A percentile compares a stretch with the other conserved stretches of the same genome.
These are phyloP conservation scores for Drosophila repletoides DNA, from an alignment of 1,140 invertebrate species.

Conservation along the genomic window DNA sequence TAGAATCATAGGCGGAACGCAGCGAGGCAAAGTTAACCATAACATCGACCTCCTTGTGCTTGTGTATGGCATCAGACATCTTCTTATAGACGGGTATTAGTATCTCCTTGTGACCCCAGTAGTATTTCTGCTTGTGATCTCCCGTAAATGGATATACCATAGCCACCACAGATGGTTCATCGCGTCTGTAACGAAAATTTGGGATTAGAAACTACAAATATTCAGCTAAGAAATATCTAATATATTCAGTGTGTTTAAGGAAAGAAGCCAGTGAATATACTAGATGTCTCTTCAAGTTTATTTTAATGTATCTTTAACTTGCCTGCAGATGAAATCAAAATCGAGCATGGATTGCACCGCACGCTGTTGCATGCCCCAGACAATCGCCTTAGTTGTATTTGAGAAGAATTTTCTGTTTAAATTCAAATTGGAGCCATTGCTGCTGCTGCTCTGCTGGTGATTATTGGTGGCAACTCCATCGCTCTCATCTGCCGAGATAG, in stretches of 20 bases:
- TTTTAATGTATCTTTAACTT: conserved; percentile 2
- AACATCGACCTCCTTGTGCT: conserved; percentile 97
- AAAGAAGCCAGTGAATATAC: too few relatives aligned
- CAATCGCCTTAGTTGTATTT: conserved; percentile 94
- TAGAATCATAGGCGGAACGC: conserved; percentile 98
- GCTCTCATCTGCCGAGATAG: conserved; percentile 80
- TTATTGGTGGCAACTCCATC: conserved; percentile 42
- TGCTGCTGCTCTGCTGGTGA: conserved; percentile 33
- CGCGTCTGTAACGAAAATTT: conserved; percentile 87
- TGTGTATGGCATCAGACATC: conserved; percentile 97
- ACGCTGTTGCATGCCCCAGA: conserved; percentile 99
- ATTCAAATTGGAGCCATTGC: conserved; percentile 57
- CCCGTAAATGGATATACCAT: conserved; percentile 99
- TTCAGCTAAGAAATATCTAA: too few relatives aligned
- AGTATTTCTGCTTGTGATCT: conserved; percentile 99
- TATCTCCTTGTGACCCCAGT: conserved; percentile 99
- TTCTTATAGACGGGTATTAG: conserved; percentile 97
- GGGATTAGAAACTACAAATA: conserved; percentile 88
- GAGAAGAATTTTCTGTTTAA: conserved; percentile 87
- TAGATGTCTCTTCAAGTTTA: too few relatives aligned
- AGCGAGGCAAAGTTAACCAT: conserved; percentile 99
- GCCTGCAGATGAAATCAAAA: conserved; percentile 98
- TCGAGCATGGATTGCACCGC: conserved; percentile 99
- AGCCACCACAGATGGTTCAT: conserved; percentile 94
- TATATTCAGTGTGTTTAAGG: too few relatives aligned